A percentile compares a stretch with the other conserved stretches of the same genome.
Evolutionary conservation across 2,888 invertebrate species (phyloP).

Genomic region (Lepidochrysops patricia): DNA sequence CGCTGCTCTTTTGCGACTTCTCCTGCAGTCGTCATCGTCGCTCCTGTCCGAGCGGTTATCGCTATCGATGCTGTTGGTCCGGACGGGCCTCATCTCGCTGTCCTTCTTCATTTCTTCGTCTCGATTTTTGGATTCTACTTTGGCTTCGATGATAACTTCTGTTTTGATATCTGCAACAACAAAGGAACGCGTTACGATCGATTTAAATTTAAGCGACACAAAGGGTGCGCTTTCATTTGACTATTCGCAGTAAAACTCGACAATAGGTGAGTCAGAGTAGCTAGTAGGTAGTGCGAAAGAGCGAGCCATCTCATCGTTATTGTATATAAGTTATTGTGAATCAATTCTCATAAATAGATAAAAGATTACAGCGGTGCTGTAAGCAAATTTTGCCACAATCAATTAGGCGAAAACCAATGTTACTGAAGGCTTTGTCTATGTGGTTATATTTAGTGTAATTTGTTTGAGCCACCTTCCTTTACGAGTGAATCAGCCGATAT

Average conservation of each 20-base stretch:
- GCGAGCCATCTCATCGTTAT: too few relatives aligned
- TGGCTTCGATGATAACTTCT: constrained; percentile 63
- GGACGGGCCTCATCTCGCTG: constrained; percentile 41
- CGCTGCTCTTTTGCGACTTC: constrained; percentile 56
- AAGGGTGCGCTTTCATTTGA: constrained; percentile 54
- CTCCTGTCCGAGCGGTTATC: constrained; percentile 75
- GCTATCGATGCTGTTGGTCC: constrained; percentile 68
- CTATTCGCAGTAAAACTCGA: constrained; percentile 66
- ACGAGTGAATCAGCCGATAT: constrained; percentile 41
- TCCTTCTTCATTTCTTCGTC: constrained; percentile 49
- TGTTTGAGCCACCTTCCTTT: constrained; percentile 30
- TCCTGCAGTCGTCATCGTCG: constrained; percentile 55
- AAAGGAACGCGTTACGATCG: constrained; percentile 57
- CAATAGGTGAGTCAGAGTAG: constrained; percentile 70
- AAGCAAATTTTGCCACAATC: constrained; percentile 22
- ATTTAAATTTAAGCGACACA: constrained; percentile 63
- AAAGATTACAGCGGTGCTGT: constrained; percentile 42
- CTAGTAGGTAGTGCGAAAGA: constrained; percentile 50
- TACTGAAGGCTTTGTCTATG: background rate
- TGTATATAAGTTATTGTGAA: constrained; percentile 42
- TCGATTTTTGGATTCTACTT: constrained; percentile 46
- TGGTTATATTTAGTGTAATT: constrained; percentile 6
- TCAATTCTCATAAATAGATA: constrained; percentile 46
- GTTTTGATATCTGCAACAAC: constrained; percentile 72
- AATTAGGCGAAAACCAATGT: constrained; percentile 21